Conservation (phyloP, 2,113 vertebrate species). For the Poeciliopsis prolifica region DNA sequence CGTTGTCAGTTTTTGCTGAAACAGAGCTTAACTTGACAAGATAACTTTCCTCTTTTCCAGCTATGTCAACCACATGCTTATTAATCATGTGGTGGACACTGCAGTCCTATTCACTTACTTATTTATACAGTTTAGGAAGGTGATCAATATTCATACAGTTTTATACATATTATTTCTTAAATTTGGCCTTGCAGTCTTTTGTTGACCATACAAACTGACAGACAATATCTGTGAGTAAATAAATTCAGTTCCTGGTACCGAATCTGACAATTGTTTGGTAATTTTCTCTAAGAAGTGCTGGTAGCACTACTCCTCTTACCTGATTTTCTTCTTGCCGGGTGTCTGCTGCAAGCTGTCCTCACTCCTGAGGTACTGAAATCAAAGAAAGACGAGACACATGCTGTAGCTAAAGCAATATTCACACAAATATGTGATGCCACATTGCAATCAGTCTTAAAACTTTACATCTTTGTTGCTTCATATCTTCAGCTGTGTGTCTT, state of each 20-base stretch:
- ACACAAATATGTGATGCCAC: constrained; percentile 11
- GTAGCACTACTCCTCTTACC: constrained; percentile 52
- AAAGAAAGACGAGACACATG: not conserved
- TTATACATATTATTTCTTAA: not conserved
- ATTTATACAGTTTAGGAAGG: not conserved
- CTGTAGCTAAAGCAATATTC: not conserved
- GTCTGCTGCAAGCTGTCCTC: constrained; percentile 36
- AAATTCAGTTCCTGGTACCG: not conserved
- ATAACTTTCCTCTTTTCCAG: no score
- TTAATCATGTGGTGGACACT: not conserved
- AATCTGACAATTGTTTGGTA: not conserved
- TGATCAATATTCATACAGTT: not conserved
- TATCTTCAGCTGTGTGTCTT: constrained; percentile 25
- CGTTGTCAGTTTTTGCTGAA: not conserved
- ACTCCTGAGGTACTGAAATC: constrained; percentile 41
- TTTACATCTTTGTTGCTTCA: constrained; percentile 25
- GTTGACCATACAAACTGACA: not conserved
- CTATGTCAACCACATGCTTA: not conserved
- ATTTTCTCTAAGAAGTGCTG: not conserved
- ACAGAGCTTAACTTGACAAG: not conserved
- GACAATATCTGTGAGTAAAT: not conserved
- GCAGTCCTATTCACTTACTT: not conserved
- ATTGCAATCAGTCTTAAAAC: constrained; percentile 19
- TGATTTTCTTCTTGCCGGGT: constrained; percentile 46
- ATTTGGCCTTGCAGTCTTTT: not conserved